Conservation (phyloP, 37 sponge, comb jelly and placozoan species). For the Mnemiopsis leidyi region DNA sequence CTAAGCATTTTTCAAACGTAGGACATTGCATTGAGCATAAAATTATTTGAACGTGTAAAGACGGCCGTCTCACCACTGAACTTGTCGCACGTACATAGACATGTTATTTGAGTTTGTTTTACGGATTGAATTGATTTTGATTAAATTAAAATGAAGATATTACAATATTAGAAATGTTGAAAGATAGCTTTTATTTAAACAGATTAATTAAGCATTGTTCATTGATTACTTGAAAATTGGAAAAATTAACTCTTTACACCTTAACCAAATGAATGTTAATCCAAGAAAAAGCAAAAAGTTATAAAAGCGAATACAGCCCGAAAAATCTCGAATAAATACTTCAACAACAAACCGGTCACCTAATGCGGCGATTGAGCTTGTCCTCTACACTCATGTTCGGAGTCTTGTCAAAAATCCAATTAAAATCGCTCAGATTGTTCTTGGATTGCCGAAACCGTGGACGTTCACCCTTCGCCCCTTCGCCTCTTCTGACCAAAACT, state of each 20-base stretch:
- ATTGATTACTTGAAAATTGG: not conserved
- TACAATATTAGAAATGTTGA: constrained; percentile 57
- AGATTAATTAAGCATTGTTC: not conserved
- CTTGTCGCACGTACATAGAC: not conserved
- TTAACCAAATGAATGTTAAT: too few relatives aligned
- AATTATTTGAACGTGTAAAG: not conserved
- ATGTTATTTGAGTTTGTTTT: constrained; percentile 59
- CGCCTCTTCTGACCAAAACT: not conserved
- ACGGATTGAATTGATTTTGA: constrained; percentile 61
- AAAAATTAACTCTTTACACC: too few relatives aligned
- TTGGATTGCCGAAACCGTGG: not conserved
- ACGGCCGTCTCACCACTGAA: not conserved
- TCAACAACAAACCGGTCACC: not conserved
- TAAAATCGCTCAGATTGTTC: not conserved
- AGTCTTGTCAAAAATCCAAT: not conserved
- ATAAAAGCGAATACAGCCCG: not conserved
- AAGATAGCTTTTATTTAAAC: constrained; percentile 47
- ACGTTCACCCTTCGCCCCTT: not conserved
- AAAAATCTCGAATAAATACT: too few relatives aligned
- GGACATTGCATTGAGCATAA: not conserved
- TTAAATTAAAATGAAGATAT: constrained; percentile 63
- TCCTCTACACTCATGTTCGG: not conserved
- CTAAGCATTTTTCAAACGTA: not conserved
- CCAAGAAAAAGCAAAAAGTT: not conserved
- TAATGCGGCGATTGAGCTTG: not conserved